Conservation (phyloP, 1,140 invertebrate species). For the Magallana gigas region DNA sequence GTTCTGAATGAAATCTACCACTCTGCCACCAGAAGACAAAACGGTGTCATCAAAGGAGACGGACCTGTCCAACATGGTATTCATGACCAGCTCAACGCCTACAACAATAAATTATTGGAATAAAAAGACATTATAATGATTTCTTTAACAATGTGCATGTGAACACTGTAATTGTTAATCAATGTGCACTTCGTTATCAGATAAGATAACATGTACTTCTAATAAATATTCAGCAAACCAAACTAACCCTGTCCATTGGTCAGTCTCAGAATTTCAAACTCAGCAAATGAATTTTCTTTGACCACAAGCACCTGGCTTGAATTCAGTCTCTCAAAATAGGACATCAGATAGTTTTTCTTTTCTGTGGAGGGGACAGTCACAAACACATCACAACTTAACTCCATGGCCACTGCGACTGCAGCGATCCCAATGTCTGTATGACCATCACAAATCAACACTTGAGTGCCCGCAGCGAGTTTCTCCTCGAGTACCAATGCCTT, state of each 20-base stretch:
- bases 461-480: slow-evolving; percentile 88
- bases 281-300: slow-evolving; percentile 90
- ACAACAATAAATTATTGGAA: neutral
- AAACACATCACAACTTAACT: slow-evolving; percentile 87
- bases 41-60: neutral
- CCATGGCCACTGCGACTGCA: slow-evolving; percentile 93
- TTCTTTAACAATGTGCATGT: too few species aligned
- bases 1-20: slow-evolving; percentile 15
- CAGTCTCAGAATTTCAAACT: slow-evolving; percentile 85
- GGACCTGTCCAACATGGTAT: neutral
- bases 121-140: too few species aligned
- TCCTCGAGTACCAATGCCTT: slow-evolving; percentile 94
- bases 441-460: slow-evolving; percentile 94
- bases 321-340: slow-evolving; percentile 89
- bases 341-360: slow-evolving; percentile 92
- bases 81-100: slow-evolving; percentile 27
- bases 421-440: slow-evolving; percentile 97
- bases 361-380: slow-evolving; percentile 82
- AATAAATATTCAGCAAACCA: neutral
- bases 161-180: too few species aligned
- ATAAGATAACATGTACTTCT: too few species aligned
- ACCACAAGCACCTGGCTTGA: slow-evolving; percentile 93
- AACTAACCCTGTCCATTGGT: slow-evolving; percentile 80
- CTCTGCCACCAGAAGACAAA: neutral
- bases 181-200: too few species aligned